Base-by-base conservation (phyloP, 1,140 invertebrate genomes). In the Aphaenogaster ashmeadi region DNA sequence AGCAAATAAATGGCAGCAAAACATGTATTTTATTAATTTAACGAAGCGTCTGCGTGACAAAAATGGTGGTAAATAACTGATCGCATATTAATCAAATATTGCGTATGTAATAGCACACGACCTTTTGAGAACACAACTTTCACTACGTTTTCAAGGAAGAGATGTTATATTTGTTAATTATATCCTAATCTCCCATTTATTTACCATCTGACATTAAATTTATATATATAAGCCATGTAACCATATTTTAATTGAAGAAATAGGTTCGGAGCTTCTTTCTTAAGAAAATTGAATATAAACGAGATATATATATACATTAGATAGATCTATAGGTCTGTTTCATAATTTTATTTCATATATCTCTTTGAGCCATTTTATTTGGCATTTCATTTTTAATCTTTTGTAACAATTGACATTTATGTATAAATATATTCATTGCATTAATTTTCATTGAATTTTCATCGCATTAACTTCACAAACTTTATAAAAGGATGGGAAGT, bases 111-210 rank as follows among this genome's bases (percentile, higher is more conserved):
- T 13, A 38, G 50, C 2, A 54, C 47, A 38, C 7, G 69, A 72
- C 27, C 47, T 56, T 38, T 75, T 36, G n/a, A 56, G 13, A 56
- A 6, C n/a, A 41, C 41, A 41, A 21, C 15, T 58, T 75, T 56
- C 6, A 58, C 18, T 38, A 58, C 33, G 11, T 75, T 58, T 75
- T 41, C 11, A 38, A 1, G 4, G 3, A 56, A 58, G 21, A 75
- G 0, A 58, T 75, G 11, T 58, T 58, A 58, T 9, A 38, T n/a
- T 41, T 21, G 3, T 75, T 75, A 75, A 75, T 75, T 75, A 75
- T 15, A 36, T 15, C 9, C 11, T 11, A 58, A 56, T 75, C n/a
- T 21, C 36, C 41, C 13, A 3, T 69, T 50, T 33, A 74, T 7
- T 38, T 74, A 75, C 41, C n/a, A 41, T 5, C 4, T 15, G 11